Base-by-base conservation (phyloP, 2,797 vertebrate genomes). In the Ataeniobius toweri region DNA sequence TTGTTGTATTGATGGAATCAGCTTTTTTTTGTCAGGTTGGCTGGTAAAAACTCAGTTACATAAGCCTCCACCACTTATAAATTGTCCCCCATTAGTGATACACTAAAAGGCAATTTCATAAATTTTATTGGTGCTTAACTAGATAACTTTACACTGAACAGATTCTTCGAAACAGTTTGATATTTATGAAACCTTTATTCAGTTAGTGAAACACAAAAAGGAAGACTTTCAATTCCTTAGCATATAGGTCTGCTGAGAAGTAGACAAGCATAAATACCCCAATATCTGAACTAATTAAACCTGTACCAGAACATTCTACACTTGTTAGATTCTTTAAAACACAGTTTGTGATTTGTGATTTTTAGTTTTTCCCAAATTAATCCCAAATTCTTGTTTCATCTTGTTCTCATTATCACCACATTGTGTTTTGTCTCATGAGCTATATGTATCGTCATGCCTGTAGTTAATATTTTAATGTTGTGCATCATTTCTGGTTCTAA, bases 391-490 rank as follows among this genome's bases (percentile, higher is more conserved):
- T 22, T 7, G 6, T 46, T 55, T 55, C 5, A 22, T 55, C 51
- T 5, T 18, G 5, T 65, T 39, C 20, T 65, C 36, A 39, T 65
- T 41, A 41, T 65, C 26, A 3, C 8, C 36, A 41, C 39, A 39
- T 39, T 24, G 31, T 39, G 31, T 22, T 39, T 65, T 41, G 63
- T 41, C 63, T 67, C 18, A 67, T 41, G 13, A 46, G 24, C 24
- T 46, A 24, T 46, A 13, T 51, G 50, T 7, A 41, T 3, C 10
- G 36, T 31, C 5, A 24, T 24, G 8, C 10, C 20, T 67, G 36
- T 41, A 69, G 14, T 76, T 87, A 76, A 81, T 80, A 83, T 89
- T 83, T 84, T 74, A 84, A 84, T 79, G 78, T 24, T 51, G 72
- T 80, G 80, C 59, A 90, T 85, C 73, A 82, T 83, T 77, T 81